Percentiles rank a stretch among this genome's conserved stretches.
Evolutionary conservation across 2,888 invertebrate species (phyloP).

Genomic region (Chouioia cunea): DNA sequence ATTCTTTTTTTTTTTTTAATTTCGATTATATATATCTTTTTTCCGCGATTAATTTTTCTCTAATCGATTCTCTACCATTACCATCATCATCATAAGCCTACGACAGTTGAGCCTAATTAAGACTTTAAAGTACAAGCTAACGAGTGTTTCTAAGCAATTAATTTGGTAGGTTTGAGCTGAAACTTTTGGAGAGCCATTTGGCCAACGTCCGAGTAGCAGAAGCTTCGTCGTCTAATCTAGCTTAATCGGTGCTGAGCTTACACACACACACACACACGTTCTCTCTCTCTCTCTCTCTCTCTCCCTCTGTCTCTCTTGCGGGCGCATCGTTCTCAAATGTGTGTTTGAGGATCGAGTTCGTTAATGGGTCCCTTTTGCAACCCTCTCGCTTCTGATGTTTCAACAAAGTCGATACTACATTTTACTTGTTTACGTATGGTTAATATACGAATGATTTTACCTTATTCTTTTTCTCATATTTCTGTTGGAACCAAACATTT

Average conservation of each 20-base stretch:
- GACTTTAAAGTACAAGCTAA: constrained; percentile 42
- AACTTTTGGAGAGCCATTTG: constrained; percentile 41
- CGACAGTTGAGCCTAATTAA: constrained; percentile 38
- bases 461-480: too few relatives aligned
- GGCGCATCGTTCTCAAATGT: constrained; percentile 7
- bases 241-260: constrained; percentile 38
- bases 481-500: too few relatives aligned
- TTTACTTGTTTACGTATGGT: too few relatives aligned
- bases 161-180: constrained; percentile 28
- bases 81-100: background rate
- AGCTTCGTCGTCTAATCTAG: constrained; percentile 34
- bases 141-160: constrained; percentile 47
- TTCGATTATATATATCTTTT: too few relatives aligned
- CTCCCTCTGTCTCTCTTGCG: too few relatives aligned
- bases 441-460: too few relatives aligned
- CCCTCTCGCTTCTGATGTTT: too few relatives aligned
- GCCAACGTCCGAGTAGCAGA: constrained; percentile 27
- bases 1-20: too few relatives aligned
- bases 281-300: background rate
- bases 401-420: too few relatives aligned
- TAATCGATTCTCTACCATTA: constrained; percentile 17
- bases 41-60: too few relatives aligned
- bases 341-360: constrained; percentile 22
- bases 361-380: constrained; percentile 10
- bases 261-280: too few relatives aligned